Conservation (phyloP, 2,888 invertebrate species). For the Agrypnus murinus region DNA sequence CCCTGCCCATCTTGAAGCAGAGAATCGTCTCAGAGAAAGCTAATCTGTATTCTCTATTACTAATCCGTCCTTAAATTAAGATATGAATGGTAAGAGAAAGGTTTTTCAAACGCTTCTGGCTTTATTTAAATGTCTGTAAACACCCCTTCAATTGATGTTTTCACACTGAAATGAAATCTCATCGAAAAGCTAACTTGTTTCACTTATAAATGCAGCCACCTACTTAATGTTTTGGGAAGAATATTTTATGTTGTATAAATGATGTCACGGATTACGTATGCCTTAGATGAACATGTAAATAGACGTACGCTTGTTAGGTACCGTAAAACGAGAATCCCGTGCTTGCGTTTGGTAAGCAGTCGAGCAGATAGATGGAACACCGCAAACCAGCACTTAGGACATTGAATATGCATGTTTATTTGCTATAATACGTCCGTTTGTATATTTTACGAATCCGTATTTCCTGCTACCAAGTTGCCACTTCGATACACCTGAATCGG, state of each 20-base stretch:
- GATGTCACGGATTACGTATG: slow-evolving; percentile 39
- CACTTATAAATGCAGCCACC: slow-evolving; percentile 31
- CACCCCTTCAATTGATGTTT: neutral
- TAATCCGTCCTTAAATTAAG: slow-evolving; percentile 28
- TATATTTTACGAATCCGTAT: slow-evolving; percentile 44
- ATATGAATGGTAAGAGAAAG: slow-evolving; percentile 28
- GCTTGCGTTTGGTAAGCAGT: slow-evolving; percentile 48
- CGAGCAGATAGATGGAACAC: slow-evolving; percentile 48
- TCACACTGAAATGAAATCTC: slow-evolving; percentile 8
- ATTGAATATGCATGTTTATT: slow-evolving; percentile 50
- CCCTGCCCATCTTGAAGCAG: slow-evolving; percentile 9
- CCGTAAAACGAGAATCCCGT: slow-evolving; percentile 46
- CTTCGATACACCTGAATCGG: slow-evolving; percentile 36
- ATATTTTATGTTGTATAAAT: slow-evolving; percentile 39
- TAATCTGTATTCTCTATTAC: slow-evolving; percentile 24
- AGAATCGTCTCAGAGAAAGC: slow-evolving; percentile 14
- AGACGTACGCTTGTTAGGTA: slow-evolving; percentile 46
- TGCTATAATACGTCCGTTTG: slow-evolving; percentile 49
- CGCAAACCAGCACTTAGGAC: slow-evolving; percentile 51
- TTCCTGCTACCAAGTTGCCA: slow-evolving; percentile 30
- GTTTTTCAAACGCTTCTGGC: slow-evolving; percentile 6
- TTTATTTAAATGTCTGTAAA: slow-evolving; percentile 14
- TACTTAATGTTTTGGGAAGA: slow-evolving; percentile 36
- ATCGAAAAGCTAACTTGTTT: neutral
- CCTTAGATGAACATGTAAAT: slow-evolving; percentile 49